A percentile compares a stretch with the other conserved stretches of the same genome.
Conservation (phyloP, 2,888 invertebrate species). For the Pheosia tremula region DNA sequence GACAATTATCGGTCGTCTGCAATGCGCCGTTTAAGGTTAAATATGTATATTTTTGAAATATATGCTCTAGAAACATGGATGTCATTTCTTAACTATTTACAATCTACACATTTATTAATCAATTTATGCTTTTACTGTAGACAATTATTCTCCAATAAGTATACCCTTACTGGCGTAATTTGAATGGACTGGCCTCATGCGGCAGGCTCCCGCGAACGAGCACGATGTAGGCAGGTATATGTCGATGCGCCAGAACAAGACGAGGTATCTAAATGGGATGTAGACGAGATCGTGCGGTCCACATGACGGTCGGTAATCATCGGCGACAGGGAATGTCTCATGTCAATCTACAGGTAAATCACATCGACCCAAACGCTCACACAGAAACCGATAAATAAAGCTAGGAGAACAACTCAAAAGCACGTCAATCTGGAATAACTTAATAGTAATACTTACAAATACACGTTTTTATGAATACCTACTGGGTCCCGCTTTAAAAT, state of each 20-base stretch:
- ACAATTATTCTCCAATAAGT: conserved; percentile 18
- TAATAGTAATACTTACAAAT: conserved; percentile 78
- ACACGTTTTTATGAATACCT: conserved; percentile 69
- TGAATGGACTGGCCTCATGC: conserved; percentile 27
- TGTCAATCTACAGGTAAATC: conserved; percentile 43
- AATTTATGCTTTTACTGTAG: conserved; percentile 25
- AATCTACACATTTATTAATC: conserved; percentile 35
- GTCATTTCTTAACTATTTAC: conserved; percentile 29
- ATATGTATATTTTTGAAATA: conserved; percentile 17
- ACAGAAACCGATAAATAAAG: conserved; percentile 43
- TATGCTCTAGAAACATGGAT: conserved; percentile 21
- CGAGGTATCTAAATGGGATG: conserved; percentile 20
- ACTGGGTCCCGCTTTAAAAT: conserved; percentile 77
- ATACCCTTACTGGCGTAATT: conserved; percentile 25
- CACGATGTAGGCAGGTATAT: not conserved
- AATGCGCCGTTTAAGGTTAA: conserved; percentile 7
- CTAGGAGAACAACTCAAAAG: conserved; percentile 62
- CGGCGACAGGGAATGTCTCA: conserved; percentile 63
- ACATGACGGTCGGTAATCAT: conserved; percentile 26
- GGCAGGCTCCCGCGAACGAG: not conserved
- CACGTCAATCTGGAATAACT: conserved; percentile 78
- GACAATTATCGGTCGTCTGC: too few relatives aligned
- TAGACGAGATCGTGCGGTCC: conserved; percentile 16
- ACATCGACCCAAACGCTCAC: conserved; percentile 42
- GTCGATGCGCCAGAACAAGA: conserved; percentile 17